Evolutionary conservation across 2,888 invertebrate species (phyloP).

Genomic region (Germaria angustata): DNA sequence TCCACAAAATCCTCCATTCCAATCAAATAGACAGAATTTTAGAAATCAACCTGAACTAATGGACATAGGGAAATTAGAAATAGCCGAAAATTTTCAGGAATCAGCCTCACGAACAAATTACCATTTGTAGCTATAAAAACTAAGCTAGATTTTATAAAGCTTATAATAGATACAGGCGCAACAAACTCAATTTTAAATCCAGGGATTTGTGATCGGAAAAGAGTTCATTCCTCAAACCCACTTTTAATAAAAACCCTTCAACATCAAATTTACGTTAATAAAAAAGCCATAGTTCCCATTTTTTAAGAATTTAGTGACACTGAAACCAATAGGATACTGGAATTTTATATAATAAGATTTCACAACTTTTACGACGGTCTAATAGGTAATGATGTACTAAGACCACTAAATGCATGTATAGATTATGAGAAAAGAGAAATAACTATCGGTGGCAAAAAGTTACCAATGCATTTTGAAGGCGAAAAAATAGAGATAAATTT

Average conservation of each 20-base stretch:
- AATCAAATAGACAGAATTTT: too few species aligned
- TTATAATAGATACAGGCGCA: too few species aligned
- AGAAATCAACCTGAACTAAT: too few species aligned
- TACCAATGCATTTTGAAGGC: too few species aligned
- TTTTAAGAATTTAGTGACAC: too few species aligned
- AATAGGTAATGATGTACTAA: slow-evolving; percentile 10
- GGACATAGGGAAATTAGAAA: neutral
- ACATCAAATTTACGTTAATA: too few species aligned
- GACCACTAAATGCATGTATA: neutral
- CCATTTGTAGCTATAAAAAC: slow-evolving; percentile 2
- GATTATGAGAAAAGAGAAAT: slow-evolving; percentile 11
- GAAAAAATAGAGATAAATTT: too few species aligned
- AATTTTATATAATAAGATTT: slow-evolving; percentile 31
- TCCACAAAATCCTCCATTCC: too few species aligned
- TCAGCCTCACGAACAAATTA: neutral
- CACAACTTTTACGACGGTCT: neutral
- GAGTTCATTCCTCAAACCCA: neutral
- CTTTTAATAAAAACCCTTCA: neutral
- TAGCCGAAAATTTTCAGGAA: neutral
- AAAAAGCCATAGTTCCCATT: too few species aligned
- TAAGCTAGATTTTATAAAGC: neutral
- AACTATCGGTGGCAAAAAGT: slow-evolving; percentile 32
- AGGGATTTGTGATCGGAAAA: too few species aligned
- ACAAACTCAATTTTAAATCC: too few species aligned
- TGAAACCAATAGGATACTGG: neutral